Base-by-base conservation (phyloP, 2,113 vertebrate genomes). In the human region DNA sequence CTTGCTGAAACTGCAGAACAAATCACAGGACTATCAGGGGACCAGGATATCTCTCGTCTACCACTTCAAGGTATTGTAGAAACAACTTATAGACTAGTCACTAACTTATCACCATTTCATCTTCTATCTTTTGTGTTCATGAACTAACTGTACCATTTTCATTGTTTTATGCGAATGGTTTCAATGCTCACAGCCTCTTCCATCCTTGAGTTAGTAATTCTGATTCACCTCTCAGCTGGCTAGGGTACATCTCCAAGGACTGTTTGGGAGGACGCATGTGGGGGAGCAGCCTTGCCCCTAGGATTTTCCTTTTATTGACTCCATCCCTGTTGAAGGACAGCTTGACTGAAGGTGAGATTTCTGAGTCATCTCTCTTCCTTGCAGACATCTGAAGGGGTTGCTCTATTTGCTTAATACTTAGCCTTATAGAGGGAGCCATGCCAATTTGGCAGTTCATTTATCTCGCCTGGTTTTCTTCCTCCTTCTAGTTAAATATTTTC, bases 71-170 rank as follows among this genome's bases (percentile, higher is more conserved):
- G 10, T 4, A 2, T 0, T 4, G 2, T 0, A 17, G 52, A 6
- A 22, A 2, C 35, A 3, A 0, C 8, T 11, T 8, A 6, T 32
- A 70, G 86, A 20, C 8, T 1, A 50, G 68, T 4, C 14, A 0
- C 23, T 13, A 5, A 13, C 9, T 1, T 1, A 1, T 4, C 8
- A 2, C 81, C 2, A n/a, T 20, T 4, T 10, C 20, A 3, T 32
- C n/a, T 0, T 2, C 0, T 0, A 0, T 6, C 59, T 8, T 3
- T 14, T 10, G 35, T 2, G 4, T 13, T 73, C 18, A 1, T 38
- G 85, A 57, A 11, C 5, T 3, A 3, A 7, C 18, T 7, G 18
- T 6, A 13, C n/a, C 80, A 0, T 14, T 2, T 14, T 40, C 43
- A 0, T 3, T 8, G 10, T 40, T 38, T 3, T 13, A 0, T 8